These are phyloP conservation scores for Labeo catla DNA, from an alignment of 2,113 vertebrate species.

Conservation along the genomic window DNA sequence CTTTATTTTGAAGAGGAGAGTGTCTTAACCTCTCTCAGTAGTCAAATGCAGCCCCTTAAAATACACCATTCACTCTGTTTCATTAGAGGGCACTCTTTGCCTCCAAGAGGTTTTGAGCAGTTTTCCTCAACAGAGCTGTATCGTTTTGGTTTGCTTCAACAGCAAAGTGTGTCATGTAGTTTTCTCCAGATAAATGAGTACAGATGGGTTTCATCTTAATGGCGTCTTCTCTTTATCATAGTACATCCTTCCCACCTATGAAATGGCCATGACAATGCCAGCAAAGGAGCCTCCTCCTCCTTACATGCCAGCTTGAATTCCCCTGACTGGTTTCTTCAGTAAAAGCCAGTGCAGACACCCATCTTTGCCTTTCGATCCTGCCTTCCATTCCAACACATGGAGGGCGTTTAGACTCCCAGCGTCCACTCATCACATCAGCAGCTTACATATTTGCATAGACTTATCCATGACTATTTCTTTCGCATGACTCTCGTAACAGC, in stretches of 20 bases:
- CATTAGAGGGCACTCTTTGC: conserved; percentile 62
- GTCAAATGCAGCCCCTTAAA: neutral
- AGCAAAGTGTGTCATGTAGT: neutral
- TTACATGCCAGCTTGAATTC: conserved; percentile 78
- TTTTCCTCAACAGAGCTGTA: neutral
- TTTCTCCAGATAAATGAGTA: neutral
- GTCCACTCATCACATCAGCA: conserved; percentile 41
- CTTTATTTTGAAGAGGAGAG: neutral
- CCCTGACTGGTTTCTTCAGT: conserved; percentile 15
- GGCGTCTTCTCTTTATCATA: conserved; percentile 61
- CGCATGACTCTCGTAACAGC: conserved; percentile 51
- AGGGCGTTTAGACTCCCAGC: conserved; percentile 33
- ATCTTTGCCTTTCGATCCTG: conserved; percentile 60
- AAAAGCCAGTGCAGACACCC: conserved; percentile 52
- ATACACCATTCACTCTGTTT: neutral
- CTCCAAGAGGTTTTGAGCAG: neutral
- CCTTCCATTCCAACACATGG: conserved; percentile 35
- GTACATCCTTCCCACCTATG: conserved; percentile 96
- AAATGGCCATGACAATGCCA: conserved; percentile 99
- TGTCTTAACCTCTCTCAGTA: neutral
- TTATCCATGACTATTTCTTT: conserved; percentile 51
- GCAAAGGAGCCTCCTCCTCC: conserved; percentile 92
- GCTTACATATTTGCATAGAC: conserved; percentile 53
- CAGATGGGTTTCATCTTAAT: neutral
- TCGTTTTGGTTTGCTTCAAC: neutral